Percentiles rank a stretch among this genome's conserved stretches.
These are phyloP conservation scores for Brachypodius melanocephalos DNA, from an alignment of 2,113 vertebrate genomes.

Conservation along the genomic window DNA sequence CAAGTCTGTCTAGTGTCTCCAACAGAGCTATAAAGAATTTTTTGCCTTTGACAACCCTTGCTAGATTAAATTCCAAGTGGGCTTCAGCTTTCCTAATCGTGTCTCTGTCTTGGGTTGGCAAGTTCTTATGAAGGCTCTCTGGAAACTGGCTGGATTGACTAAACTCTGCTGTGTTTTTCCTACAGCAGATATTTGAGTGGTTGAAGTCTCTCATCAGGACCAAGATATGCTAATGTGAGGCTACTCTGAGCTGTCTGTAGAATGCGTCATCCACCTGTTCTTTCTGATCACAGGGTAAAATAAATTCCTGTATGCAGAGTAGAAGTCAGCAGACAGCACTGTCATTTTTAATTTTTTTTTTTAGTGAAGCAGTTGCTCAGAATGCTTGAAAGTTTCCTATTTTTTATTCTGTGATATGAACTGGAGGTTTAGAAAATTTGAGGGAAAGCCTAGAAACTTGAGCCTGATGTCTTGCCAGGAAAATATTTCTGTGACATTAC, in stretches of 20 bases:
- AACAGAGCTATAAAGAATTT: not conserved
- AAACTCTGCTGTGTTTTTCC: not conserved
- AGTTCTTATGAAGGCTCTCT: fast-evolving
- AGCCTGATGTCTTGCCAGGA: not conserved
- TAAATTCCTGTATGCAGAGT: not conserved
- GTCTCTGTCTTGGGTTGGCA: not conserved
- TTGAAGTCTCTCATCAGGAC: not conserved
- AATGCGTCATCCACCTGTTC: not conserved
- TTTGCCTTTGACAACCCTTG: not conserved
- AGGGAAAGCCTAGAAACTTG: not conserved
- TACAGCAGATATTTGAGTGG: not conserved
- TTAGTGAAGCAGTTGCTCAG: not conserved
- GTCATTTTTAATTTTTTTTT: not conserved
- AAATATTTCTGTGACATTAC: not conserved
- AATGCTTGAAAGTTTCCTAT: not conserved
- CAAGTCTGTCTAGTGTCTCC: not conserved
- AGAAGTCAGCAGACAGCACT: not conserved
- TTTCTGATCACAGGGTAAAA: not conserved
- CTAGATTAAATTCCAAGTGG: not conserved
- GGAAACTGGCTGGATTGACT: not conserved
- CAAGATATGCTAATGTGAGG: not conserved
- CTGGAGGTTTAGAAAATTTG: not conserved
- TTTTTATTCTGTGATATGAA: not conserved
- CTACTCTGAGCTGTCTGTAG: not conserved
- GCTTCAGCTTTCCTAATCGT: not conserved